Percentiles rank a stretch among this genome's conserved stretches.
phyloP scores from a whole-genome alignment of 2,113 vertebrate genomes.

The Trogon melanurus region DNA sequence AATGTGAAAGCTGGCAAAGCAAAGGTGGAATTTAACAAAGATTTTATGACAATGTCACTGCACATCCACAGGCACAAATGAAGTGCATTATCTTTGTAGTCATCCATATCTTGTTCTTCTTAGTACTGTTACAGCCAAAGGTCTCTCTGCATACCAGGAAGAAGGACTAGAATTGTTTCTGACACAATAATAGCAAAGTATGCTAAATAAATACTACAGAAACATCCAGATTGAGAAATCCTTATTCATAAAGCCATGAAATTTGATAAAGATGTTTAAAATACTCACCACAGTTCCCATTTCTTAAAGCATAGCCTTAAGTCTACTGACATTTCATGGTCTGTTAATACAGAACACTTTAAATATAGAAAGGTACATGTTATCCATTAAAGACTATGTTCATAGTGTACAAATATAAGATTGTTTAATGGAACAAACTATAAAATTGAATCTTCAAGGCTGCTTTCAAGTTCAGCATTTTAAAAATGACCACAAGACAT shows the following conservation, averaged over 20 bases:
- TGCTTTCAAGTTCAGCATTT: not conserved
- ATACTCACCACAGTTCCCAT: conserved; percentile 52
- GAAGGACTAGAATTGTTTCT: not conserved
- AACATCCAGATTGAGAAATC: conserved; percentile 28
- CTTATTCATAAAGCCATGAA: conserved; percentile 44
- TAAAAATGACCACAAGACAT: not conserved
- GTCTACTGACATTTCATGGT: conserved; percentile 72
- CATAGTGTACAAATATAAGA: not conserved
- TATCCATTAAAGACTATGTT: conserved; percentile 32
- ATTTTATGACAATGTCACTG: not conserved
- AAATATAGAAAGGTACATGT: conserved; percentile 48
- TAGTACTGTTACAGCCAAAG: not conserved
- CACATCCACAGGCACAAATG: not conserved
- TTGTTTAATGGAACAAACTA: conserved; percentile 13
- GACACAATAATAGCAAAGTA: not conserved
- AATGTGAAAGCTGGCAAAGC: not conserved
- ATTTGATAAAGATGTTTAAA: conserved; percentile 69
- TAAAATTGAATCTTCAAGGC: not conserved
- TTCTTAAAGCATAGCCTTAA: conserved; percentile 65
- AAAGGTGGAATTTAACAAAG: not conserved
- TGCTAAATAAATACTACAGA: conserved; percentile 18
- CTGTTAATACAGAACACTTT: conserved; percentile 58
- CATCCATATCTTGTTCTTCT: not conserved
- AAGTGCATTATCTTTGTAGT: not conserved
- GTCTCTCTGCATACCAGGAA: not conserved